Conservation (phyloP, 2,888 invertebrate genomes). For the Leucophenga montana region DNA sequence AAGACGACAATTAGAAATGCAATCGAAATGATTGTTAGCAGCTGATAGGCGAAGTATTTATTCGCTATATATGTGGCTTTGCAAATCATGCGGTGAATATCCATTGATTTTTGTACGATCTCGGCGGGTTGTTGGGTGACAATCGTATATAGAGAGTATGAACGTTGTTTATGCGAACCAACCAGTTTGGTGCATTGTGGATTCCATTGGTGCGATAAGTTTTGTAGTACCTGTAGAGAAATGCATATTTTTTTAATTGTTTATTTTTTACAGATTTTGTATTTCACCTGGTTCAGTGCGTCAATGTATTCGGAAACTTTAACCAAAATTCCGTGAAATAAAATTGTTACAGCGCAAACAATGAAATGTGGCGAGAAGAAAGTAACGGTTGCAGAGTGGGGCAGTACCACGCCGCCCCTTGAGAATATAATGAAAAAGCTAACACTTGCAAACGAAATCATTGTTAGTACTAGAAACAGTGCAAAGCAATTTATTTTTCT, state of each 20-base stretch:
- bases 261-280: not conserved
- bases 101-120: constrained; percentile 72
- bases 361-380: constrained; percentile 65
- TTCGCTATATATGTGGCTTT: constrained; percentile 72
- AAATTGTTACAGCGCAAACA: constrained; percentile 54
- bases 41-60: constrained; percentile 72
- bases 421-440: constrained; percentile 49
- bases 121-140: constrained; percentile 70
- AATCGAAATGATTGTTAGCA: constrained; percentile 72
- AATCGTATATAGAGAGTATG: constrained; percentile 71
- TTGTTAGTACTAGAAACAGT: constrained; percentile 37
- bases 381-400: constrained; percentile 45
- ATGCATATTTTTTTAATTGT: not conserved
- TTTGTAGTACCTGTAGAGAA: constrained; percentile 64
- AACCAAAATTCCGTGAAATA: constrained; percentile 49
- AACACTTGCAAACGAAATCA: constrained; percentile 43
- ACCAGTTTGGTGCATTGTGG: constrained; percentile 44
- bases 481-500: constrained; percentile 43
- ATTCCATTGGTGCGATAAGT: constrained; percentile 69
- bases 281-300: constrained; percentile 64
- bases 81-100: constrained; percentile 72
- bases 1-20: constrained; percentile 73
- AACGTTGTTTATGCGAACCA: constrained; percentile 61
- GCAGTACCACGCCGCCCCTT: constrained; percentile 31
- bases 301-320: constrained; percentile 56